Percentiles rank a stretch among this genome's conserved stretches.
Evolutionary conservation across 2,113 vertebrate species (phyloP).

Genomic region (Lepisosteus oculatus): DNA sequence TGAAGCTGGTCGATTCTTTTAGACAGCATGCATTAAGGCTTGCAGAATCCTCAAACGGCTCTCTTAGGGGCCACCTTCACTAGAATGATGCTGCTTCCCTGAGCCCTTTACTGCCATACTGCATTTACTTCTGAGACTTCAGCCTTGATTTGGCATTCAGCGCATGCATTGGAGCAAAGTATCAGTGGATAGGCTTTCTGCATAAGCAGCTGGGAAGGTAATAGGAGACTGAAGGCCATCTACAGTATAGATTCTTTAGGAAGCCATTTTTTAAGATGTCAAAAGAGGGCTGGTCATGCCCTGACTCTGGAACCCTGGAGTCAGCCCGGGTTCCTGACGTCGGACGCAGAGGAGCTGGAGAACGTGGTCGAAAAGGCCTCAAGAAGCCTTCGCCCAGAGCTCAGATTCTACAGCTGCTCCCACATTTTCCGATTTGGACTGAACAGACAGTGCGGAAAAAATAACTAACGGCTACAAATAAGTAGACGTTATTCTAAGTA

Average conservation of each 20-base stretch:
- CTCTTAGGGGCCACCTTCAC: slow-evolving; percentile 1
- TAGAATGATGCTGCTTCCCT: not conserved
- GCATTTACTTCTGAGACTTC: slow-evolving; percentile 26
- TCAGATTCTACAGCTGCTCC: too few species aligned
- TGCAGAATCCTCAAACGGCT: slow-evolving; percentile 6
- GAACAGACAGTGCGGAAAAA: too few species aligned
- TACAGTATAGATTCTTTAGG: not conserved
- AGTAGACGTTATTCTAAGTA: too few species aligned
- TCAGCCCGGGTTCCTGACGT: too few species aligned
- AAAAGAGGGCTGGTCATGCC: too few species aligned
- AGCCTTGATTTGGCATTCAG: slow-evolving; percentile 31
- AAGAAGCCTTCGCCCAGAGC: too few species aligned
- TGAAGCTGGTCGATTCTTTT: not conserved
- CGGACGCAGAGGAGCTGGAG: too few species aligned
- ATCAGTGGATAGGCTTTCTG: slow-evolving; percentile 20
- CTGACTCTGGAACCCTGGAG: too few species aligned
- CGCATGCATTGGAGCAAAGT: slow-evolving; percentile 14
- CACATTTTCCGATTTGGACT: too few species aligned
- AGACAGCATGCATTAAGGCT: not conserved
- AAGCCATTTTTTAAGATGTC: too few species aligned
- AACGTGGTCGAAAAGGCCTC: too few species aligned
- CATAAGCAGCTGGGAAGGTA: not conserved
- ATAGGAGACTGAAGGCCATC: slow-evolving; percentile 19
- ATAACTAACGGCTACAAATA: too few species aligned
- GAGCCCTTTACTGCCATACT: slow-evolving; percentile 22